A percentile compares a stretch with the other conserved stretches of the same genome.
phyloP scores from a whole-genome alignment of 2,888 invertebrate species.

The Harpagoxenus sublaevis region DNA sequence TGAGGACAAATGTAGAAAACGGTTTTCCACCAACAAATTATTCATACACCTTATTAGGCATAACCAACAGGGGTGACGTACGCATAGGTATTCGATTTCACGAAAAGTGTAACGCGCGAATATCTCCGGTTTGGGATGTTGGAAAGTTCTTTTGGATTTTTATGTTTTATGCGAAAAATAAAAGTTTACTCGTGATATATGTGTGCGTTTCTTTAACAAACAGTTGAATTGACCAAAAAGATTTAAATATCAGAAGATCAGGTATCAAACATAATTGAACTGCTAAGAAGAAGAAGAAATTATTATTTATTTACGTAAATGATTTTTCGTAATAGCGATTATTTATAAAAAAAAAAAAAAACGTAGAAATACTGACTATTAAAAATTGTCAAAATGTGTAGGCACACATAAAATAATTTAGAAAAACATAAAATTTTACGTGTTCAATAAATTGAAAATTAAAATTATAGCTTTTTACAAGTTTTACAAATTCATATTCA shows the following conservation, averaged over 20 bases:
- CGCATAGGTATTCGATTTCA: constrained; percentile 1
- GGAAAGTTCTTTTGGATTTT: not conserved
- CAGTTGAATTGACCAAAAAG: not conserved
- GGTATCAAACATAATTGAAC: not conserved
- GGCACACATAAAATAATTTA: not conserved
- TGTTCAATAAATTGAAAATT: not conserved
- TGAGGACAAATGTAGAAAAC: constrained; percentile 32
- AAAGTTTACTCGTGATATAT: not conserved
- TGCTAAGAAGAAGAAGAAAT: constrained; percentile 9
- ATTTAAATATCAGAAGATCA: constrained; percentile 1
- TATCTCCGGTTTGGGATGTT: constrained; percentile 5
- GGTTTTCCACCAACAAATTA: constrained; percentile 23
- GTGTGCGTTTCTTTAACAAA: constrained; percentile 3
- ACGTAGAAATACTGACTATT: not conserved
- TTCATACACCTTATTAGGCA: constrained; percentile 20
- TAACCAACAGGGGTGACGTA: not conserved
- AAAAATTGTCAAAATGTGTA: not conserved
- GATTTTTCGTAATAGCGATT: not conserved
- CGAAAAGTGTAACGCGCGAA: constrained; percentile 32
- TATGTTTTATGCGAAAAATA: not conserved
- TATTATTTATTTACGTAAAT: not conserved
- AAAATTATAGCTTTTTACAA: not conserved
- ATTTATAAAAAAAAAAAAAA: not conserved
- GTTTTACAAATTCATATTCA: not conserved
- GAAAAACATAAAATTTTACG: not conserved